phyloP scores from a whole-genome alignment of 1,140 invertebrate genomes.

The Venturia canescens region DNA sequence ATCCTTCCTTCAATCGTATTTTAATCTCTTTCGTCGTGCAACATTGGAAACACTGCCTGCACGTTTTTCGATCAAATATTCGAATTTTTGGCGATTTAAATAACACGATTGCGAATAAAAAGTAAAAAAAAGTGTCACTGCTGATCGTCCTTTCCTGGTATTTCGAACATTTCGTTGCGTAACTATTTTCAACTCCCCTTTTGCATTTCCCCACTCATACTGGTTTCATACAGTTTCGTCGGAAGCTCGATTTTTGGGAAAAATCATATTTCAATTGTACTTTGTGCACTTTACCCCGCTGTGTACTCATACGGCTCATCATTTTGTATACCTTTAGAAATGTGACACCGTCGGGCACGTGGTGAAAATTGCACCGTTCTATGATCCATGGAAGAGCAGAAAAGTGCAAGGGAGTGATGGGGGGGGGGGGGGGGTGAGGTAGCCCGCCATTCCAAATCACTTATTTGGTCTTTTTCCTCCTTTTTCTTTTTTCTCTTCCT shows the following conservation, averaged over 20 bases:
- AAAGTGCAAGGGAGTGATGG: not conserved
- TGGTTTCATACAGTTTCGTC: no score
- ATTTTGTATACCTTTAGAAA: not conserved
- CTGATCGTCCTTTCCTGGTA: no score
- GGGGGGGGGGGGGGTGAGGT: not conserved
- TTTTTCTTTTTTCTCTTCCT: not conserved
- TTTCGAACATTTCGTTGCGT: no score
- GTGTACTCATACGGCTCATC: not conserved
- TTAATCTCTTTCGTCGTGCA: constrained; percentile 69
- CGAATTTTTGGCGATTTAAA: not conserved
- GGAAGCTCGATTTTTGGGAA: no score
- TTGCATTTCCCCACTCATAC: no score
- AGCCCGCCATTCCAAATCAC: constrained; percentile 20
- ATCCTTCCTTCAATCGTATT: constrained; percentile 63
- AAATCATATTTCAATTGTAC: not conserved
- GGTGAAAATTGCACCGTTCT: not conserved
- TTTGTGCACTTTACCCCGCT: not conserved
- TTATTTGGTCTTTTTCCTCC: constrained; percentile 1
- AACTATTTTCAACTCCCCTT: no score
- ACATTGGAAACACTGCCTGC: constrained; percentile 60
- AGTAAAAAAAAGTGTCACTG: not conserved
- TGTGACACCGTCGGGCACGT: not conserved
- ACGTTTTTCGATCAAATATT: constrained; percentile 10
- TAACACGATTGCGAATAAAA: not conserved
- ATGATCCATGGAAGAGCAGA: not conserved